Evolutionary conservation across 2,113 vertebrate genomes (phyloP).

Genomic region (Telmatochromis bifrenatus): DNA sequence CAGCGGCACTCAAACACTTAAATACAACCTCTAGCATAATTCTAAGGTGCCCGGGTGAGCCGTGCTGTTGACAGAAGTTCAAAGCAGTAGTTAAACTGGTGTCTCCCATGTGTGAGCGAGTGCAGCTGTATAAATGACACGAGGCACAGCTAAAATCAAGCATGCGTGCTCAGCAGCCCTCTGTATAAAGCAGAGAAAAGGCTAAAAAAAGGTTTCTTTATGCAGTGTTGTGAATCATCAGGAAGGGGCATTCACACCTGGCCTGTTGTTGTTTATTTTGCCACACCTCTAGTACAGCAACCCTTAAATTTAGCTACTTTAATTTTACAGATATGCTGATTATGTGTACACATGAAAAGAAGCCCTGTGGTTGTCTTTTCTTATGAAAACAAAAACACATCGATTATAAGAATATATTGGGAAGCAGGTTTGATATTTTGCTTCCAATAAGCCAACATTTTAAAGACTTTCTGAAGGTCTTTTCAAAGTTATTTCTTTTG

Average conservation of each 20-base stretch:
- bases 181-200: not conserved
- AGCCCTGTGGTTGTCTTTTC: not conserved
- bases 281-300: not conserved
- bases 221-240: not conserved
- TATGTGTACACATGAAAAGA: not conserved
- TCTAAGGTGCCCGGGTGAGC: not conserved
- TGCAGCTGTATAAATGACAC: not conserved
- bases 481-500: not conserved
- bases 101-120: not conserved
- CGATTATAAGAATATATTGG: not conserved
- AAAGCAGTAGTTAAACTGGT: not conserved
- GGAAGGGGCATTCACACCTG: not conserved
- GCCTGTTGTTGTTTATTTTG: not conserved
- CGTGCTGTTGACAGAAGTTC: not conserved
- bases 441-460: not conserved
- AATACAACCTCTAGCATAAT: not conserved
- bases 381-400: not conserved
- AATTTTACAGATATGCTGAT: not conserved
- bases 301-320: not conserved
- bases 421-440: not conserved
- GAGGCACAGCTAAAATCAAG: not conserved
- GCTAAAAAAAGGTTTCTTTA: not conserved
- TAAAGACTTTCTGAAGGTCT: not conserved
- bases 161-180: not conserved
- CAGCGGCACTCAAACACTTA: not conserved